These are phyloP conservation scores for Ciconia nigra DNA, from an alignment of 2,797 vertebrate genomes.

Conservation along the genomic window DNA sequence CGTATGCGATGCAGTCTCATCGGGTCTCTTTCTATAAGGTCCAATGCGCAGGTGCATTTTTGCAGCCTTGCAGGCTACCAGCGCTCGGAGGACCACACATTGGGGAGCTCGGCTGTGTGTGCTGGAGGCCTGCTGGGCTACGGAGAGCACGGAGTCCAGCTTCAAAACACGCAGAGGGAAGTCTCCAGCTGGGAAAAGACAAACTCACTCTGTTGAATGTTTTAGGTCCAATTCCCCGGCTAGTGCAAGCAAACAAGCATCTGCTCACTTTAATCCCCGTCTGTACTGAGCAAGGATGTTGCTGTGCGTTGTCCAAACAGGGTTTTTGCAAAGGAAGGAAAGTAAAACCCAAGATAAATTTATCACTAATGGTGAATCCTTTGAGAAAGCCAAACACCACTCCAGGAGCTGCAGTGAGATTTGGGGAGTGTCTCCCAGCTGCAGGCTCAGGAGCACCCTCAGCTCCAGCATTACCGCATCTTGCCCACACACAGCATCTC, in stretches of 20 bases:
- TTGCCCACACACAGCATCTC: not conserved
- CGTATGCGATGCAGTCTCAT: fast-evolving
- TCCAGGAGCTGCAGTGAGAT: not conserved
- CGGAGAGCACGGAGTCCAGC: not conserved
- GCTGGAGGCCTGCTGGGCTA: not conserved
- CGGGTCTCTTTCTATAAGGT: fast-evolving
- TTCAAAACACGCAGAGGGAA: not conserved
- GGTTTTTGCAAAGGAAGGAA: not conserved
- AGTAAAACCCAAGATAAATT: not conserved
- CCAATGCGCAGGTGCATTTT: not conserved
- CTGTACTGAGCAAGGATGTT: not conserved
- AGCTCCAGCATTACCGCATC: not conserved
- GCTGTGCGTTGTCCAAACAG: not conserved
- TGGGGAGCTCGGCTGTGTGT: not conserved
- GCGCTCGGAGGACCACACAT: not conserved
- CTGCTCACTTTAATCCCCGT: not conserved
- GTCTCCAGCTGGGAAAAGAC: conserved; percentile 18
- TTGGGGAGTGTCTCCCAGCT: not conserved
- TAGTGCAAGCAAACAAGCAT: not conserved
- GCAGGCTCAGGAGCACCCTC: not conserved
- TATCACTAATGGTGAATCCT: not conserved
- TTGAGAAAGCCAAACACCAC: not conserved
- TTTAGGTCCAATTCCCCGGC: not conserved
- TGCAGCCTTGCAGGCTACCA: not conserved
- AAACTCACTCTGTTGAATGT: not conserved